Conservation (phyloP, 2,888 invertebrate genomes). For the Noctuana brunneofusca region DNA sequence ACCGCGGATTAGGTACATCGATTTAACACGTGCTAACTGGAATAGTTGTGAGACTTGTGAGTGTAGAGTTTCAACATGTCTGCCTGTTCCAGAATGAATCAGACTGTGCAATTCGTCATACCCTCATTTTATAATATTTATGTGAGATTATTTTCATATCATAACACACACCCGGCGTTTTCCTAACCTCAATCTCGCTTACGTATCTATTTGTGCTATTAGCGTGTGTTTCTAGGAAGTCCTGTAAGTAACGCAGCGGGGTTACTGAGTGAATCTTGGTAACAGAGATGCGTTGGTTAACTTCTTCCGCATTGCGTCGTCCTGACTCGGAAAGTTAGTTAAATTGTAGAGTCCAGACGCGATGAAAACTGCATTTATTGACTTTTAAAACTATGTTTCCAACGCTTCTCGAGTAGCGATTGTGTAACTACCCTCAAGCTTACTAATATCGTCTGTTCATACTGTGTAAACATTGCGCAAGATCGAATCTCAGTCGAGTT, state of each 20-base stretch:
- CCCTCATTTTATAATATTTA: conserved; percentile 49
- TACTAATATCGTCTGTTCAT: conserved; percentile 4
- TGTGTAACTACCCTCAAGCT: conserved; percentile 31
- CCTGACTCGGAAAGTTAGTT: conserved; percentile 39
- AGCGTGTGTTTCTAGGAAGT: conserved; percentile 25
- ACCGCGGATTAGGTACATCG: conserved; percentile 41
- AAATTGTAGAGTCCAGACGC: conserved; percentile 49
- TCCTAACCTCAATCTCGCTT: conserved; percentile 61
- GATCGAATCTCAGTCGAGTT: conserved; percentile 22
- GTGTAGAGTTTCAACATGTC: conserved; percentile 79
- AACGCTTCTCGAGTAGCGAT: conserved; percentile 10
- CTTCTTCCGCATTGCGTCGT: conserved; percentile 55
- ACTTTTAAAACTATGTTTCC: conserved; percentile 46
- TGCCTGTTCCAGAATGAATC: conserved; percentile 67
- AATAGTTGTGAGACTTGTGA: conserved; percentile 54
- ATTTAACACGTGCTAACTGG: conserved; percentile 65
- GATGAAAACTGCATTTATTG: conserved; percentile 52
- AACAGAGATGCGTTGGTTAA: conserved; percentile 33
- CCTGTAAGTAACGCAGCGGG: conserved; percentile 8
- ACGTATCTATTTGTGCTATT: conserved; percentile 24
- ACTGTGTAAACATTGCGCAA: conserved; percentile 32
- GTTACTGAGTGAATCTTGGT: conserved; percentile 10
- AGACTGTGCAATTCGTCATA: conserved; percentile 55
- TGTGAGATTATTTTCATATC: conserved; percentile 46
- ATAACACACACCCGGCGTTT: conserved; percentile 51